Evolutionary conservation across 1,140 invertebrate genomes (phyloP), one percentile per base, ranked within the genome.

Genomic region (Ectropis grisescens): DNA sequence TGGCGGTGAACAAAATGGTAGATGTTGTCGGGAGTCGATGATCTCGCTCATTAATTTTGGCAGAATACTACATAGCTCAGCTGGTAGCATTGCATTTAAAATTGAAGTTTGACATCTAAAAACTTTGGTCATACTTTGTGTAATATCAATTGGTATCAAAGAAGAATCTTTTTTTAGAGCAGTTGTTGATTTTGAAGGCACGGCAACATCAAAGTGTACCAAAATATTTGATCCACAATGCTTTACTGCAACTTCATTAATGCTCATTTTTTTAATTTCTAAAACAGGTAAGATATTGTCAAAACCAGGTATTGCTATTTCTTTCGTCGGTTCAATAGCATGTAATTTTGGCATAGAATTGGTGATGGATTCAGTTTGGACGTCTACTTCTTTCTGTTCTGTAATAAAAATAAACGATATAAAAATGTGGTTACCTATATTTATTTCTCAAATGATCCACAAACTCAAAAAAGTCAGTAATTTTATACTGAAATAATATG

Each of bases 31-130:
- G n/a, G n/a, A n/a, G n/a, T n/a, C n/a, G n/a, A 16, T 37, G 27
- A 68, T 50, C n/a, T 49, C 55, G 11, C 19, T 28, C 39, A 78
- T 57, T 32, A 74, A 43, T 25, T 45, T 56, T 6, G 72, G 72
- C 13, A 78, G 23, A 38, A 78, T 58, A 23, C 41, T 68, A 19
- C 72, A 78, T 25, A 78, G 39, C 45, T 78, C 62, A 10, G 69
- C 68, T 19, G 72, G 72, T 13, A 78, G 52, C 15, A 56, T 41
- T 10, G 58, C 58, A 41, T 72, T 75, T 2, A 56, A 13, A 26
- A 78, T 65, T 13, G 44, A 52, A 13, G 47, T 61, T 39, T 72
- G 61, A 26, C 55, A 70, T 52, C 74, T 74, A 35, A 56, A 70
- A 29, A 72, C 33, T 31, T 47, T 64, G n/a, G 54, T 56, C 7